Evolutionary conservation across 2,888 invertebrate species (phyloP).

Genomic region (Drosophila mayaguana): DNA sequence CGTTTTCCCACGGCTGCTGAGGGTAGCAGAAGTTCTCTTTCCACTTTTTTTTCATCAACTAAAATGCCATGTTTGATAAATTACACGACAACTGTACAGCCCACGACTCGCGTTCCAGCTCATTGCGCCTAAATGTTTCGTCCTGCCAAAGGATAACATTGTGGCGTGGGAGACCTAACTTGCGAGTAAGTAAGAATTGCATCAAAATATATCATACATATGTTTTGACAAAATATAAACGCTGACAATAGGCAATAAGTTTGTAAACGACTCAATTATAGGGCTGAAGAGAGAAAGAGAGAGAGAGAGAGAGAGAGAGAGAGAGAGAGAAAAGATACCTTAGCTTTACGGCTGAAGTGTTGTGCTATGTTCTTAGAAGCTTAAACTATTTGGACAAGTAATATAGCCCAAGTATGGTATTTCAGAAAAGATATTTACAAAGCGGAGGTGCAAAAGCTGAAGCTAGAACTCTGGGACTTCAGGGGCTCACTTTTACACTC

Average conservation of each 20-base stretch:
- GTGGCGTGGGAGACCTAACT: slow-evolving; percentile 63
- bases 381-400: background rate
- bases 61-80: slow-evolving; percentile 55
- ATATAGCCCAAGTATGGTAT: background rate
- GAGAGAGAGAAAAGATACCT: background rate
- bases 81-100: slow-evolving; percentile 65
- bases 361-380: too few relatives aligned
- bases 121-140: slow-evolving; percentile 59
- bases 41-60: background rate
- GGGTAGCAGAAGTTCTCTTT: slow-evolving; percentile 35
- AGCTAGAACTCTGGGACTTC: background rate
- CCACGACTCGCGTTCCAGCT: slow-evolving; percentile 56
- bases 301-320: background rate
- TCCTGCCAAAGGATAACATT: slow-evolving; percentile 56
- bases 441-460: background rate
- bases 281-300: background rate
- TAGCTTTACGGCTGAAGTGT: background rate
- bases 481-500: background rate
- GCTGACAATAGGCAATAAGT: background rate
- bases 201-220: background rate
- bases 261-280: background rate
- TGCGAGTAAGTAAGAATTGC: background rate
- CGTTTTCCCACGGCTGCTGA: slow-evolving; percentile 64
- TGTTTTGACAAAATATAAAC: background rate
- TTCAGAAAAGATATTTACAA: background rate